Percentiles rank a stretch among this genome's conserved stretches.
Conservation (phyloP, 2,113 vertebrate species). For the Microcebus ravelobensis region DNA sequence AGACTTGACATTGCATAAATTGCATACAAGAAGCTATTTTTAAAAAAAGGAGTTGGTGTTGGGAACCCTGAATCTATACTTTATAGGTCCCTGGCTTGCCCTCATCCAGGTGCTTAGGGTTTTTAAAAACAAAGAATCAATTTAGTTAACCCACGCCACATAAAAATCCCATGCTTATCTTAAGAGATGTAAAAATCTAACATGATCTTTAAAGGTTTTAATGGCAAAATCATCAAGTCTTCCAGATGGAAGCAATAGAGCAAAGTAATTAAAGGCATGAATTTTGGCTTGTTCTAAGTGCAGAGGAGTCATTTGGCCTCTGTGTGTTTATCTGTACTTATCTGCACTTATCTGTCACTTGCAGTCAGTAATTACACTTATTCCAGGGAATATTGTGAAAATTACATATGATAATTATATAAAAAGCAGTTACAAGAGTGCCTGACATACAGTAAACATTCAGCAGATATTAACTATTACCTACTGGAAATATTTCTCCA, state of each 20-base stretch:
- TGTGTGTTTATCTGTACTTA: background rate
- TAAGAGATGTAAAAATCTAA: background rate
- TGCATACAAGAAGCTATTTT: background rate
- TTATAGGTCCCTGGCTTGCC: background rate
- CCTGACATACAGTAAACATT: background rate
- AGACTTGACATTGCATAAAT: background rate
- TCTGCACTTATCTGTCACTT: background rate
- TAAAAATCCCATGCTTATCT: background rate
- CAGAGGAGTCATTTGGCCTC: background rate
- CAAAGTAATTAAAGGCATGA: background rate
- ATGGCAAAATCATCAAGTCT: background rate
- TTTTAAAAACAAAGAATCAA: background rate
- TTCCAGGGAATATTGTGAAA: background rate
- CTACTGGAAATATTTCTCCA: background rate
- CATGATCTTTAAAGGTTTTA: background rate
- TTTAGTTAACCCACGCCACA: background rate
- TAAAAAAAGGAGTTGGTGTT: background rate
- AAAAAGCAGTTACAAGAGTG: background rate
- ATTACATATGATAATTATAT: background rate
- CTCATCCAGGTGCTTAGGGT: background rate
- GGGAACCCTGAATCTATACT: background rate
- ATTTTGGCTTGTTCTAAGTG: background rate
- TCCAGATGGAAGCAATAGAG: background rate
- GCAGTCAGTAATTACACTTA: background rate
- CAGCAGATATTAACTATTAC: background rate